Conservation (phyloP, 1,140 invertebrate species). For the Drosophila suzukii region DNA sequence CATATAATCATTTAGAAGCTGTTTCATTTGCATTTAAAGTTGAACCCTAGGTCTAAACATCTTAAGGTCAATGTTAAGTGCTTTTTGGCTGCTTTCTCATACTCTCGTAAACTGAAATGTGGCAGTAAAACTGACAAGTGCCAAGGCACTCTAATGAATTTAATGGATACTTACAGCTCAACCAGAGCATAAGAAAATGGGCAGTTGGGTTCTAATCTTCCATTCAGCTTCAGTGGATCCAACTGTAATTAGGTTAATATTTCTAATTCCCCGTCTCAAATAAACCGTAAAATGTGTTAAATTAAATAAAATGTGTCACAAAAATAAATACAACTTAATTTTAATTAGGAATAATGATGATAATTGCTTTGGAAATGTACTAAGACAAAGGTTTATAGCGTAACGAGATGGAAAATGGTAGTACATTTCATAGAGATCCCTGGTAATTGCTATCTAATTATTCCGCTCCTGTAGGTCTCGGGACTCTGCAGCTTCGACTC, state of each 20-base stretch:
- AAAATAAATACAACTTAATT: background rate
- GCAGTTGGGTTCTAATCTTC: slow-evolving; percentile 8
- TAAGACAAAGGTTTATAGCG: background rate
- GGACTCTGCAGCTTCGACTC: slow-evolving; percentile 4
- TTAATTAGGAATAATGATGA: background rate
- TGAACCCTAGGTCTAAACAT: background rate
- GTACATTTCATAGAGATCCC: background rate
- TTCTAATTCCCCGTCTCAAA: background rate
- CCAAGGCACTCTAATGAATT: slow-evolving; percentile 13
- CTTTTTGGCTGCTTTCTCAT: background rate
- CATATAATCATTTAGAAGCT: background rate
- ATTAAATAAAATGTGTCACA: background rate
- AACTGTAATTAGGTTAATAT: slow-evolving; percentile 10
- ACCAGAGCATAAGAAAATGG: slow-evolving; percentile 16
- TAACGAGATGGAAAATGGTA: background rate
- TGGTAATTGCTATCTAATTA: background rate
- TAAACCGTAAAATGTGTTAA: background rate
- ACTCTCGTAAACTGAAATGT: slow-evolving; percentile 7
- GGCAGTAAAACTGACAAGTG: slow-evolving; percentile 17
- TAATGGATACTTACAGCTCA: slow-evolving; percentile 16
- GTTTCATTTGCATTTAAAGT: slow-evolving; percentile 2
- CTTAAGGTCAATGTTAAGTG: slow-evolving; percentile 12
- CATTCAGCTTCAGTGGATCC: slow-evolving; percentile 5
- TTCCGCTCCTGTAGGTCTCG: slow-evolving; percentile 16
- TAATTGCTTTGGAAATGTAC: background rate